Percentiles rank a stretch among this genome's conserved stretches.
These are phyloP conservation scores for Melanostoma scalare DNA, from an alignment of 2,888 invertebrate species.

Conservation along the genomic window DNA sequence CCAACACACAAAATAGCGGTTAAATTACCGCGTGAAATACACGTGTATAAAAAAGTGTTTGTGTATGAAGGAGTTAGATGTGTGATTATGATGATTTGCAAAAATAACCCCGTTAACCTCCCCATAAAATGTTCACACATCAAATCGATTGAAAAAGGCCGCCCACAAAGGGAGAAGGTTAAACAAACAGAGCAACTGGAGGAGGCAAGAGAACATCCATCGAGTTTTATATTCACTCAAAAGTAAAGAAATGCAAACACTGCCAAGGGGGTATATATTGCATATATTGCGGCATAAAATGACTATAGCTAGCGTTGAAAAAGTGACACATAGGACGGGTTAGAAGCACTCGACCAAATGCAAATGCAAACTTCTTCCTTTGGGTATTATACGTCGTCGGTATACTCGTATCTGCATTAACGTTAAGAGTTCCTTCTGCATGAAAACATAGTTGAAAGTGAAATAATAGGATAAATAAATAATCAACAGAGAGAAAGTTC, in stretches of 20 bases:
- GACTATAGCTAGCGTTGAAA: conserved; percentile 10
- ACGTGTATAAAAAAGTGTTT: neutral
- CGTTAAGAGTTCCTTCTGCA: conserved; percentile 27
- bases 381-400: neutral
- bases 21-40: conserved; percentile 11
- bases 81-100: conserved; percentile 63
- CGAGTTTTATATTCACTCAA: conserved; percentile 25
- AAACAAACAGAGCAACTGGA: neutral
- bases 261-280: neutral
- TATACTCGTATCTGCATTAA: neutral
- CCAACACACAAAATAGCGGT: conserved; percentile 41
- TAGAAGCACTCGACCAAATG: conserved; percentile 44
- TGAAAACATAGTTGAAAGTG: conserved; percentile 57
- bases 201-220: conserved; percentile 38
- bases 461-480: conserved; percentile 67
- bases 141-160: conserved; percentile 56
- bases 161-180: conserved; percentile 12
- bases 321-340: conserved; percentile 33
- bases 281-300: conserved; percentile 14
- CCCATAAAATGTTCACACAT: conserved; percentile 3
- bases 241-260: conserved; percentile 59
- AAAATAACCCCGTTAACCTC: conserved; percentile 25
- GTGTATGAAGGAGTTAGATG: conserved; percentile 10
- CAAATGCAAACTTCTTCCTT: conserved; percentile 42
- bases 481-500: conserved; percentile 59